These are phyloP conservation scores for Pogonocichla stellata DNA, from an alignment of 2,113 vertebrate species.

Conservation along the genomic window DNA sequence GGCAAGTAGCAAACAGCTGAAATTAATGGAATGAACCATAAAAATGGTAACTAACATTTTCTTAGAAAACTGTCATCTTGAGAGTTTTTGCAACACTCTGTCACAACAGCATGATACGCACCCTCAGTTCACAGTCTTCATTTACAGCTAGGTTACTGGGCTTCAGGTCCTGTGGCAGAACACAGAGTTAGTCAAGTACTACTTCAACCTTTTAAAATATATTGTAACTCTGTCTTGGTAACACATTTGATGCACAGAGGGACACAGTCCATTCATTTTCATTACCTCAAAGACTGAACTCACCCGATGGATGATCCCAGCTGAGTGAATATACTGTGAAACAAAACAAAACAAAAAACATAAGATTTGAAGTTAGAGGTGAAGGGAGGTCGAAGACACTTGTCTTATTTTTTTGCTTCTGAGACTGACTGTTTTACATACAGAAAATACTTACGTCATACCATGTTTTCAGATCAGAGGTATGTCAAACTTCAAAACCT, in stretches of 20 bases:
- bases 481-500: neutral
- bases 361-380: neutral
- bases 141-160: constrained; percentile 96
- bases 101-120: constrained; percentile 64
- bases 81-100: neutral
- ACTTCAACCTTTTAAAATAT: neutral
- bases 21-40: neutral
- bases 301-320: constrained; percentile 96
- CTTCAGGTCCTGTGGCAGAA: constrained; percentile 87
- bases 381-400: neutral
- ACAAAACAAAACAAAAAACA: neutral
- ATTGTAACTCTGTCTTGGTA: neutral
- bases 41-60: neutral
- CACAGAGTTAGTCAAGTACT: neutral
- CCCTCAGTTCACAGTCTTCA: constrained; percentile 96
- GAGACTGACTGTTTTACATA: neutral
- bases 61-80: neutral
- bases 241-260: neutral
- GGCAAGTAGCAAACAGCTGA: neutral
- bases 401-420: neutral
- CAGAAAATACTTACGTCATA: neutral
- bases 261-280: neutral
- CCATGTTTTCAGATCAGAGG: neutral
- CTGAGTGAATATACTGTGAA: constrained; percentile 96
- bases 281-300: constrained; percentile 61